These are phyloP conservation scores for Cydia fagiglandana DNA, from an alignment of 1,140 invertebrate species.

Conservation along the genomic window DNA sequence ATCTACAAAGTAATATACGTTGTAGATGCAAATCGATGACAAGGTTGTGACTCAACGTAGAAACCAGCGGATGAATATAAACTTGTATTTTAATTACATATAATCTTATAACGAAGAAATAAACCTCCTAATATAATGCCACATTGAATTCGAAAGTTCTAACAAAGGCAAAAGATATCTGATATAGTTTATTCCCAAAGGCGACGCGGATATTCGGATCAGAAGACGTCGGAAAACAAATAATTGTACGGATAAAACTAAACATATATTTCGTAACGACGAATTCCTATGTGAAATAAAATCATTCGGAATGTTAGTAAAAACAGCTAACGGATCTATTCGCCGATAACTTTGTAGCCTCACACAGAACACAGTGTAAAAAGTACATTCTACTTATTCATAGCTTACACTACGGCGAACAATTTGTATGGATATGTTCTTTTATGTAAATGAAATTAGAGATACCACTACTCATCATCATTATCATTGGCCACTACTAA, in stretches of 20 bases:
- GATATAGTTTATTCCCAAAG: neutral
- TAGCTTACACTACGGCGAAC: neutral
- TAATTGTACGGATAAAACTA: conserved; percentile 19
- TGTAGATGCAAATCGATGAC: no score
- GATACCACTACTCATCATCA: no score
- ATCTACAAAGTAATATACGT: no score
- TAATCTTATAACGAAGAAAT: no score
- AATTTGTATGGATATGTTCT: no score
- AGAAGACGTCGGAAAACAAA: conserved; percentile 1
- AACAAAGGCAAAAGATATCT: neutral
- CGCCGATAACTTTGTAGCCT: conserved; percentile 20
- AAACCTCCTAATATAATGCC: no score
- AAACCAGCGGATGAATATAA: no score
- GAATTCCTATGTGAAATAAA: conserved; percentile 18
- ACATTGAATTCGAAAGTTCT: neutral
- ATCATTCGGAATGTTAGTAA: conserved; percentile 29
- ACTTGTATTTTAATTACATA: no score
- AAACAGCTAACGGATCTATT: conserved; percentile 29
- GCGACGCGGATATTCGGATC: neutral
- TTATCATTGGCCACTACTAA: no score
- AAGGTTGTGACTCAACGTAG: no score
- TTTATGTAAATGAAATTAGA: no score
- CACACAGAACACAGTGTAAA: neutral
- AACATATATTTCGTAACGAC: conserved; percentile 17
- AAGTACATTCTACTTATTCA: neutral